phyloP scores from a whole-genome alignment of 2,113 vertebrate species.

The Anseranas semipalmata region DNA sequence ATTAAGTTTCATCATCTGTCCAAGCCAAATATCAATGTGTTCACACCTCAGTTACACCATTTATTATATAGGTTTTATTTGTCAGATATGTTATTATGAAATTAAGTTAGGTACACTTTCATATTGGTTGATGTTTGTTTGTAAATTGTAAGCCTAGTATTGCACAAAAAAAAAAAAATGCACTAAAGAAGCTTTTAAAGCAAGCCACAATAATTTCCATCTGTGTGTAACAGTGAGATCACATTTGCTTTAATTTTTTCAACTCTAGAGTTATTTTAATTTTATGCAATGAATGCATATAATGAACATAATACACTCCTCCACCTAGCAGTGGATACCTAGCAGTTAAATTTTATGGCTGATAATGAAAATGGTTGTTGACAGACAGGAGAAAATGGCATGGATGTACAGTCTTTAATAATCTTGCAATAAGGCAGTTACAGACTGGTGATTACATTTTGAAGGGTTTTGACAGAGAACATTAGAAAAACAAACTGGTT shows the following conservation, averaged over 20 bases:
- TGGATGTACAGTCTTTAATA: neutral
- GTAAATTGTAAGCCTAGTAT: neutral
- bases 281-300: neutral
- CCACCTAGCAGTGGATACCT: neutral
- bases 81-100: neutral
- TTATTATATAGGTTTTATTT: neutral
- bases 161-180: neutral
- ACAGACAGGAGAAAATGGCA: neutral
- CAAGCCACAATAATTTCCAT: neutral
- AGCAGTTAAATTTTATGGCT: neutral
- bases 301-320: neutral
- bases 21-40: neutral
- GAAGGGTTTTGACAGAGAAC: neutral
- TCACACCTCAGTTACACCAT: neutral
- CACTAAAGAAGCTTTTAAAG: neutral
- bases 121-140: neutral
- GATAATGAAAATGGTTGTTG: neutral
- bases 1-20: neutral
- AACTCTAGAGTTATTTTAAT: neutral
- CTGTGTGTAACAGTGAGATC: neutral
- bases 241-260: neutral
- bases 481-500: neutral
- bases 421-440: neutral
- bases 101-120: neutral
- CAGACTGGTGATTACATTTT: neutral